These are phyloP conservation scores for Pantherophis guttatus DNA, from an alignment of 2,113 vertebrate genomes.

Conservation along the genomic window DNA sequence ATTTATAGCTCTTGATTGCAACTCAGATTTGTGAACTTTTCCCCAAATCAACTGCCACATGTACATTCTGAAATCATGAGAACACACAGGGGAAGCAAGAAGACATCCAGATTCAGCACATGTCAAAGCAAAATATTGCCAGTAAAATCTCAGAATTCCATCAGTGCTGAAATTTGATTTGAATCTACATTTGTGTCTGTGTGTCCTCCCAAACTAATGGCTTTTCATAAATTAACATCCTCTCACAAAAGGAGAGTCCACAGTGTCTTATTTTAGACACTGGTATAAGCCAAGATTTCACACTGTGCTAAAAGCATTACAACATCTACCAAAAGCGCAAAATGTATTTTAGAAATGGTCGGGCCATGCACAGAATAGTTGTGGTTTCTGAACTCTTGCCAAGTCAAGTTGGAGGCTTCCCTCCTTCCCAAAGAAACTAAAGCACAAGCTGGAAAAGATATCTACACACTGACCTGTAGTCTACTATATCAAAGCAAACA, in stretches of 20 bases:
- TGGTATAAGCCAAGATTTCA: constrained; percentile 59
- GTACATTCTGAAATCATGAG: constrained; percentile 35
- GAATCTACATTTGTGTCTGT: neutral
- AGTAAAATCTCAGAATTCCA: neutral
- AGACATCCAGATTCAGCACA: neutral
- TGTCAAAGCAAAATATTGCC: neutral
- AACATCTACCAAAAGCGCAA: constrained; percentile 59
- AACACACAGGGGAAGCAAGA: neutral
- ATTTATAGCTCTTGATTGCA: constrained; percentile 2
- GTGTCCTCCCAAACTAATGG: constrained; percentile 40
- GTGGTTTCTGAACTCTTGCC: constrained; percentile 52
- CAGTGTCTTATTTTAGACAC: constrained; percentile 57
- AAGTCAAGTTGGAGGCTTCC: constrained; percentile 28
- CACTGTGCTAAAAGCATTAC: constrained; percentile 63
- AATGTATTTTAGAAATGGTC: constrained; percentile 53
- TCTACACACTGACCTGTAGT: constrained; percentile 26
- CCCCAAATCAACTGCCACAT: constrained; percentile 39
- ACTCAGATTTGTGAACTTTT: constrained; percentile 14
- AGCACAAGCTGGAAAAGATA: constrained; percentile 42
- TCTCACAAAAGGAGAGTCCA: constrained; percentile 38
- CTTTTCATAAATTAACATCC: constrained; percentile 50
- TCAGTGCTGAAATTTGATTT: constrained; percentile 15
- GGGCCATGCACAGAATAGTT: constrained; percentile 52
- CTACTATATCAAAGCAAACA: constrained; percentile 49
- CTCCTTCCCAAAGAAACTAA: constrained; percentile 30